phyloP scores from a whole-genome alignment of 2,113 vertebrate species.

The Micronycteris hirsuta region DNA sequence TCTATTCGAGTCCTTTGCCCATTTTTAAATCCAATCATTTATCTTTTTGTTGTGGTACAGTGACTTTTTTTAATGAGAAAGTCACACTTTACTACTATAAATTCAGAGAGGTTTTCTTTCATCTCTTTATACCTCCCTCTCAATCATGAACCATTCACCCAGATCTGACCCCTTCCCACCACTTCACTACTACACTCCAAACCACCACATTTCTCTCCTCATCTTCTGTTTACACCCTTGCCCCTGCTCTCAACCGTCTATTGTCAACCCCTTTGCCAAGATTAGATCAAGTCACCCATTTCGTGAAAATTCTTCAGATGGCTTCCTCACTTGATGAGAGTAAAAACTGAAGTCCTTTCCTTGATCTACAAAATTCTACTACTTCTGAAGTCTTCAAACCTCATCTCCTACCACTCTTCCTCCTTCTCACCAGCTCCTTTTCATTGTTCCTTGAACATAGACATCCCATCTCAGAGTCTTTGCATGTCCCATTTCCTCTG shows the following conservation, averaged over 20 bases:
- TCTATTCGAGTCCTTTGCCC: background rate
- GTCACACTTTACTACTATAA: background rate
- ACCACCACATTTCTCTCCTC: background rate
- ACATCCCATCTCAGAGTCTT: background rate
- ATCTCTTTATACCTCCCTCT: background rate
- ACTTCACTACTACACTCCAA: background rate
- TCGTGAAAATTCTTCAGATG: background rate
- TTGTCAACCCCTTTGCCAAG: background rate
- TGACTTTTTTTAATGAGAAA: slow-evolving; percentile 3
- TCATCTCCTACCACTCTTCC: background rate
- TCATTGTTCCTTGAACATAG: background rate
- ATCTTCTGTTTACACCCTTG: background rate
- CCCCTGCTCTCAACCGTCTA: background rate
- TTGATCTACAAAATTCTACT: background rate
- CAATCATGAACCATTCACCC: background rate
- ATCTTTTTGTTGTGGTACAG: background rate
- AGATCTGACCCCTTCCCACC: background rate
- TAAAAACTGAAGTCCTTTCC: background rate
- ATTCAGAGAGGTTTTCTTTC: slow-evolving; percentile 5
- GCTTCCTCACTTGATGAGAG: background rate
- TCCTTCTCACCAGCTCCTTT: background rate
- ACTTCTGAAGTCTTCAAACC: background rate
- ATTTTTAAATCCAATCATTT: background rate
- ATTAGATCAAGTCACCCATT: background rate
- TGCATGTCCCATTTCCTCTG: background rate